Percentiles rank a stretch among this genome's conserved stretches.
phyloP scores from a whole-genome alignment of 2,113 vertebrate genomes.

The Cricetomys ansorgei region DNA sequence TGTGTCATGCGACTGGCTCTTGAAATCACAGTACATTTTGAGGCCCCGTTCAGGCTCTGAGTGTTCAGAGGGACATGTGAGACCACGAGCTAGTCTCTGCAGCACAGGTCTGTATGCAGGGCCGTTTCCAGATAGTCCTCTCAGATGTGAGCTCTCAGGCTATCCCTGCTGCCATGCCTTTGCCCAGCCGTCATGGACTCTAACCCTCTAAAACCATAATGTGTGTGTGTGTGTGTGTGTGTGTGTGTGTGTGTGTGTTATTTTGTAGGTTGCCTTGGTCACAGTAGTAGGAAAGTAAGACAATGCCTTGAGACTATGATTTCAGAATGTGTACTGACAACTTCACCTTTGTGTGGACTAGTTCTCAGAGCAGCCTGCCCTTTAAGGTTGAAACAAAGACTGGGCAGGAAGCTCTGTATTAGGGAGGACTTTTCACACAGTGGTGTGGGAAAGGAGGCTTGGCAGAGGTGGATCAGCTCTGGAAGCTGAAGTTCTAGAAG shows the following conservation, averaged over 20 bases:
- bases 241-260: too few relatives aligned
- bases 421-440: too few relatives aligned
- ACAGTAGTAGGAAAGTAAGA: not conserved
- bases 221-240: too few relatives aligned
- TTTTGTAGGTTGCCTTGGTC: not conserved
- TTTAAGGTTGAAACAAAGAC: not conserved
- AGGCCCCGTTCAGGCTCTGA: not conserved
- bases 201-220: not conserved
- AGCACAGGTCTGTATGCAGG: not conserved
- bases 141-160: not conserved
- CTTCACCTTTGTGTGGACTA: not conserved
- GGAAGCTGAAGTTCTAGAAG: not conserved
- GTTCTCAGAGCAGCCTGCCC: not conserved
- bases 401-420: not conserved
- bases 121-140: not conserved
- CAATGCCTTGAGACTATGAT: not conserved
- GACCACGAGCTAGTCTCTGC: not conserved
- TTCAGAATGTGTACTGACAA: not conserved
- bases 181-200: not conserved
- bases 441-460: not conserved
- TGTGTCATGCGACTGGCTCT: not conserved
- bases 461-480: not conserved
- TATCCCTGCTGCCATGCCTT: not conserved
- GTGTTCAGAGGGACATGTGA: not conserved
- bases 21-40: not conserved